A percentile compares a stretch with the other conserved stretches of the same genome.
These are phyloP conservation scores for Sebastes fasciatus DNA, from an alignment of 2,113 vertebrate genomes.

Conservation along the genomic window DNA sequence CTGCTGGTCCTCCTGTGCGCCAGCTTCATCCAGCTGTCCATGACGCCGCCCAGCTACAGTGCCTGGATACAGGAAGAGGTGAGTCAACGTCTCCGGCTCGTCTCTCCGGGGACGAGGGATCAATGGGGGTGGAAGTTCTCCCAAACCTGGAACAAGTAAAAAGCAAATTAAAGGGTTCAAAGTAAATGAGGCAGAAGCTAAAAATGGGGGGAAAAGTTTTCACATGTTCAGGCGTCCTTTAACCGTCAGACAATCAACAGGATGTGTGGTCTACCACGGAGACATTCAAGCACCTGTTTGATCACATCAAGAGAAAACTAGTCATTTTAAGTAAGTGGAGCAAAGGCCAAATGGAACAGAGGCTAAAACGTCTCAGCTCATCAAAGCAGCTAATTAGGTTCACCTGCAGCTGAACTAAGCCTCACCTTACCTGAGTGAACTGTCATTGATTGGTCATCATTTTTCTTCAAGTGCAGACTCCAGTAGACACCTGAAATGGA, in stretches of 20 bases:
- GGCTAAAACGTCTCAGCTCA: neutral
- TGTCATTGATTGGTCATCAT: neutral
- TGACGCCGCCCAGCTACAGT: constrained; percentile 92
- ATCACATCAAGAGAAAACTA: constrained; percentile 15
- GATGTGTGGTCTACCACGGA: constrained; percentile 35
- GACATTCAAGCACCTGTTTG: constrained; percentile 35
- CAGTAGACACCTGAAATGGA: neutral
- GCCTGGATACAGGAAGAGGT: constrained; percentile 96
- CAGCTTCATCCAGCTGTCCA: constrained; percentile 91
- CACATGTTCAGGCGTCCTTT: constrained; percentile 26
- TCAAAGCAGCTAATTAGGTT: neutral
- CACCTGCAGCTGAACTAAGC: neutral
- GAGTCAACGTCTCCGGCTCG: constrained; percentile 54
- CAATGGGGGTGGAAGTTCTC: constrained; percentile 28
- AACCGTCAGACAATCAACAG: constrained; percentile 61
- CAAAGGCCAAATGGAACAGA: constrained; percentile 13
- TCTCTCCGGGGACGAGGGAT: constrained; percentile 7
- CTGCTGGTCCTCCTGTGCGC: constrained; percentile 87
- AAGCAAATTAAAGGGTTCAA: constrained; percentile 55
- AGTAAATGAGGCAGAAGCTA: constrained; percentile 8
- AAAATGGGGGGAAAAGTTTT: constrained; percentile 5
- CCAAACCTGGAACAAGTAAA: constrained; percentile 43
- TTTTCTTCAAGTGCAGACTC: neutral
- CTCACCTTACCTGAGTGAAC: neutral
- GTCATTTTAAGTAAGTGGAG: constrained; percentile 28